A percentile compares a stretch with the other conserved stretches of the same genome.
Conservation (phyloP, 2,113 vertebrate genomes). For the Hippocampus comes region DNA sequence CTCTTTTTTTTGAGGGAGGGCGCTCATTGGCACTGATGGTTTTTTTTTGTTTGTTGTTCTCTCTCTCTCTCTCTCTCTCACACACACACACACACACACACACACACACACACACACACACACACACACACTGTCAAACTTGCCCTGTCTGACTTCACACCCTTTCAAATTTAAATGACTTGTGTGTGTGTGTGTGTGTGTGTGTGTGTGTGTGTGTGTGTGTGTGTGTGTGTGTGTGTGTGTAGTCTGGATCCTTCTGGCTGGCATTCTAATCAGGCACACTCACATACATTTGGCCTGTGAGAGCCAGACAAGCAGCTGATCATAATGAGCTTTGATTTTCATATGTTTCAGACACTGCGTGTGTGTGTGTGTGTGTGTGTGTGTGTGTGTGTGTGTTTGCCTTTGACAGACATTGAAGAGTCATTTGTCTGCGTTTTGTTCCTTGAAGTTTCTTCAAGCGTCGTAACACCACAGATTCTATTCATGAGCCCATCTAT, state of each 20-base stretch:
- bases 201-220: constrained; percentile 27
- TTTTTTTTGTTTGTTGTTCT: neutral
- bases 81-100: constrained; percentile 21
- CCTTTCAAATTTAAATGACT: neutral
- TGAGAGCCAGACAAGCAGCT: constrained; percentile 52
- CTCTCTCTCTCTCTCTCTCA: neutral
- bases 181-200: constrained; percentile 17
- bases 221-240: constrained; percentile 26
- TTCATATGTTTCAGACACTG: constrained; percentile 75
- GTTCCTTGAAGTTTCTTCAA: too few relatives aligned
- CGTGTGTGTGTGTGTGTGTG: constrained; percentile 22
- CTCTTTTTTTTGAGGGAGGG: neutral
- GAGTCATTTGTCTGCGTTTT: neutral
- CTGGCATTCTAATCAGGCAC: constrained; percentile 59
- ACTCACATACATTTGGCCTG: constrained; percentile 21
- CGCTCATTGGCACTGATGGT: neutral
- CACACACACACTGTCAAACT: too few relatives aligned
- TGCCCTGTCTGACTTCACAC: neutral
- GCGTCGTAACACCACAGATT: too few relatives aligned
- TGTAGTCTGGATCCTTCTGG: constrained; percentile 51
- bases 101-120: constrained; percentile 15
- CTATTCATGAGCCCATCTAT: too few relatives aligned
- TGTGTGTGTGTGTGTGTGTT: constrained; percentile 30
- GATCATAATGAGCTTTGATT: constrained; percentile 76
- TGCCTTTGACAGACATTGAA: neutral